Percentiles rank a stretch among this genome's conserved stretches.
phyloP scores from a whole-genome alignment of 2,888 invertebrate genomes.

The Harmothoe impar region DNA sequence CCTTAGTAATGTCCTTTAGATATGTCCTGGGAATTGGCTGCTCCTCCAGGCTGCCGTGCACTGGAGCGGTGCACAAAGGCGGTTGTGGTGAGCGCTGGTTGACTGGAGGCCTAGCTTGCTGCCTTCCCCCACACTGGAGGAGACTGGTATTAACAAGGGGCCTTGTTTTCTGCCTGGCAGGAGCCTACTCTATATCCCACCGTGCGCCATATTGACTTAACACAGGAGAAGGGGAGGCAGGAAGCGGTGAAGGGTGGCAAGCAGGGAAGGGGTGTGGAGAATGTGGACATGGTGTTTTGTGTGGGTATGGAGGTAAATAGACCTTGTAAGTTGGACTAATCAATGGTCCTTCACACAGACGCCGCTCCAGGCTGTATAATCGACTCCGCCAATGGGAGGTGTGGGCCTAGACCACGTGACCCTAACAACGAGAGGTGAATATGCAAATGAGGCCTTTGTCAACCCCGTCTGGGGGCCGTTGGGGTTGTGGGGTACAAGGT shows the following conservation, averaged over 20 bases:
- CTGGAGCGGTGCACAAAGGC: background rate
- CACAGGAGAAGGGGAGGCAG: background rate
- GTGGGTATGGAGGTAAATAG: slow-evolving; percentile 10
- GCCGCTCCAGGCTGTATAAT: background rate
- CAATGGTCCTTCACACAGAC: slow-evolving; percentile 24
- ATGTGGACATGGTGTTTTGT: background rate
- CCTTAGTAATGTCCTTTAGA: background rate
- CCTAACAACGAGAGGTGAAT: background rate
- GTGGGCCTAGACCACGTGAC: background rate
- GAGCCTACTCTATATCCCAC: background rate
- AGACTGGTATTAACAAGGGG: background rate
- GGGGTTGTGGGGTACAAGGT: background rate
- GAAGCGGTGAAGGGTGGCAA: background rate
- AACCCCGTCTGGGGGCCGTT: background rate
- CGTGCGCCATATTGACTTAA: background rate
- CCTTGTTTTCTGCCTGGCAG: slow-evolving; percentile 4
- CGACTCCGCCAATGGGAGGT: slow-evolving; percentile 1
- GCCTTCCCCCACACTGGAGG: background rate
- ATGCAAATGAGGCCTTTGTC: slow-evolving; percentile 26
- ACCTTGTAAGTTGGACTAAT: slow-evolving; percentile 39
- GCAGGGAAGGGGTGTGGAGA: background rate
- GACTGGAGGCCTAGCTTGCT: background rate
- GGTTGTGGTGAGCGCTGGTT: background rate
- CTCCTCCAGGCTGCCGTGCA: background rate
- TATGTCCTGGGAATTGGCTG: background rate